Conservation (phyloP, 2,113 vertebrate genomes). For the Salvator merianae region DNA sequence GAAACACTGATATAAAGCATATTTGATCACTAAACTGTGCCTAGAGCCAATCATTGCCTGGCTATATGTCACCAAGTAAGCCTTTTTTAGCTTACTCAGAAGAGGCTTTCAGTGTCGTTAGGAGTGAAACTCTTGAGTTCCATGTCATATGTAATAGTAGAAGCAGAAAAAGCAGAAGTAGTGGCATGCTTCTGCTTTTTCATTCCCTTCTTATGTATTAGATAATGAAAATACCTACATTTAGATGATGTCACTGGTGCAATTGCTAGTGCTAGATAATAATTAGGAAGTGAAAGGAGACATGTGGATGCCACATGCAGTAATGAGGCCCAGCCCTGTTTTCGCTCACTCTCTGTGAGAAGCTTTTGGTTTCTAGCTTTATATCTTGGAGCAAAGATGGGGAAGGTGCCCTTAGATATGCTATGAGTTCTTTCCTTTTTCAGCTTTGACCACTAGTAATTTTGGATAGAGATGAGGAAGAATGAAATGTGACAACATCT, state of each 20-base stretch:
- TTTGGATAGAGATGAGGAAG: not conserved
- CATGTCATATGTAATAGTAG: not conserved
- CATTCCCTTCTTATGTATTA: not conserved
- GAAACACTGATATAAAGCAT: no score
- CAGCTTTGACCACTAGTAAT: not conserved
- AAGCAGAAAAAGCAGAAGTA: not conserved
- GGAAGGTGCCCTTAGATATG: not conserved
- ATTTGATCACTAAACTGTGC: not conserved
- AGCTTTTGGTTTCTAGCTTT: not conserved
- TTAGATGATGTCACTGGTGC: not conserved
- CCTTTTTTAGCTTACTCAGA: not conserved
- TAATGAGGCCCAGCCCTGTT: not conserved
- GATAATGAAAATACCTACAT: not conserved
- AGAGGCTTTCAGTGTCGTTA: no score
- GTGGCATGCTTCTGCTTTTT: not conserved
- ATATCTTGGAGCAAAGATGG: not conserved
- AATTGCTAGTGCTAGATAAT: not conserved
- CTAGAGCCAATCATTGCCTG: not conserved
- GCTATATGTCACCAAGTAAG: not conserved
- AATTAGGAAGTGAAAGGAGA: no score
- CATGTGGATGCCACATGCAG: not conserved
- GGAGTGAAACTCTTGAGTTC: not conserved
- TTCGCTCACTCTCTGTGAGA: not conserved
- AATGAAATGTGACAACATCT: not conserved
- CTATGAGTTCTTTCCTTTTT: not conserved